Percentiles rank a stretch among this genome's conserved stretches.
These are phyloP conservation scores for Acrocyrtus sp. DNA, from an alignment of 2,888 invertebrate genomes.

Conservation along the genomic window DNA sequence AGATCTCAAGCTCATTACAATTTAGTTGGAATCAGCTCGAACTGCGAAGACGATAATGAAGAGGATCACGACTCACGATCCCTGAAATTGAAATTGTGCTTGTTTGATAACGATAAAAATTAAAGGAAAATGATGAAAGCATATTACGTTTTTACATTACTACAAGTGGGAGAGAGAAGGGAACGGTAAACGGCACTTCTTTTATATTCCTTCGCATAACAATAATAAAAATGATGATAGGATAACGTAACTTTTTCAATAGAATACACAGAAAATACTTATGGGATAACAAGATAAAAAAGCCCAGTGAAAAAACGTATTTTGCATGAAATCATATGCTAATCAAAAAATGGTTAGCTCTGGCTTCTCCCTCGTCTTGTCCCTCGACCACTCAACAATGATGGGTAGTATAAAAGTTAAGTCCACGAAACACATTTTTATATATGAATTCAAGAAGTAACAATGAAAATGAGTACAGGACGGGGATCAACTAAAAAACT, in stretches of 20 bases:
- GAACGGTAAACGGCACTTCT: slow-evolving; percentile 4
- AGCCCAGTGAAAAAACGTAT: background rate
- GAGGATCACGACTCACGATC: background rate
- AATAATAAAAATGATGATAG: background rate
- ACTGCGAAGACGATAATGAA: no score
- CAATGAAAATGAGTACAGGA: no score
- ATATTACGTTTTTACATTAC: background rate
- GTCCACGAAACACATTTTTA: no score
- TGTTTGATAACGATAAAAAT: background rate
- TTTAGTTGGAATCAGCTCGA: no score
- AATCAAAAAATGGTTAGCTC: background rate
- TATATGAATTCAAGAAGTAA: no score
- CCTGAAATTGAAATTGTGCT: background rate
- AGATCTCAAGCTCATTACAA: no score
- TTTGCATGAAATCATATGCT: slow-evolving; percentile 9
- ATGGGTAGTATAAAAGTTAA: no score
- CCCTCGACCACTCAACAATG: background rate
- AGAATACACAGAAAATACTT: no score
- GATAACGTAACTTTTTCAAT: no score
- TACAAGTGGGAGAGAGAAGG: background rate
- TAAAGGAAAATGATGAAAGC: background rate
- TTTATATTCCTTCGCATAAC: no score
- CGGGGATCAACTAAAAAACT: no score
- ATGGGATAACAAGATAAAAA: slow-evolving; percentile 33
- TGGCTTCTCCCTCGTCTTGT: no score